Conservation (phyloP, 2,113 vertebrate genomes). For the Erythrocebus patas region DNA sequence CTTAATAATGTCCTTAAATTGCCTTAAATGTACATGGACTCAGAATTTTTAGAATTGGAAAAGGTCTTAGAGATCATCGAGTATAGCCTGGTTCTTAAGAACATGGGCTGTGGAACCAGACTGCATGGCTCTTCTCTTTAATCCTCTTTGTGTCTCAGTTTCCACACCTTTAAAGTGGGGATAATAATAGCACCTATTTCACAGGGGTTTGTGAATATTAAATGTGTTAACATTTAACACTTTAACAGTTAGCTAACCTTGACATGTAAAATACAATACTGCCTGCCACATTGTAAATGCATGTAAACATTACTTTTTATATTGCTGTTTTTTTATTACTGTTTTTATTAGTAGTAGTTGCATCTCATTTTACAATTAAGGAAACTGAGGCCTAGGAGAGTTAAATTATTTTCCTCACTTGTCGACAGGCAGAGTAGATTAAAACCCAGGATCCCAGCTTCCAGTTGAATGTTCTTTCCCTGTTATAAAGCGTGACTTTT, state of each 20-base stretch:
- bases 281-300: not conserved
- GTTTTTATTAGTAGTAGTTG: not conserved
- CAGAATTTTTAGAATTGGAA: slow-evolving; percentile 63
- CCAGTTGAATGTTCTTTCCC: not conserved
- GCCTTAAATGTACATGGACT: slow-evolving; percentile 67
- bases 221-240: not conserved
- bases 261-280: not conserved
- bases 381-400: not conserved
- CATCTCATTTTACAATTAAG: slow-evolving; percentile 11
- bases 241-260: not conserved
- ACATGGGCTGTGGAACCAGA: slow-evolving; percentile 58
- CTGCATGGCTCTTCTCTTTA: slow-evolving; percentile 67
- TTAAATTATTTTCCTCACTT: not conserved
- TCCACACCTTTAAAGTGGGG: slow-evolving; percentile 70
- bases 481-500: not conserved
- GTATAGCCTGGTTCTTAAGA: slow-evolving; percentile 32
- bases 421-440: not conserved
- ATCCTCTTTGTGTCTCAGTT: slow-evolving; percentile 66
- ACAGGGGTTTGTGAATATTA: not conserved
- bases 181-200: slow-evolving; percentile 55
- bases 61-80: slow-evolving; percentile 63
- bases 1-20: slow-evolving; percentile 66
- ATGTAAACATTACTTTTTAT: not conserved
- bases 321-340: not conserved
- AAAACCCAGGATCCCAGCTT: not conserved